These are phyloP conservation scores for Phodopus roborovskii DNA, from an alignment of 2,113 vertebrate genomes.

Conservation along the genomic window DNA sequence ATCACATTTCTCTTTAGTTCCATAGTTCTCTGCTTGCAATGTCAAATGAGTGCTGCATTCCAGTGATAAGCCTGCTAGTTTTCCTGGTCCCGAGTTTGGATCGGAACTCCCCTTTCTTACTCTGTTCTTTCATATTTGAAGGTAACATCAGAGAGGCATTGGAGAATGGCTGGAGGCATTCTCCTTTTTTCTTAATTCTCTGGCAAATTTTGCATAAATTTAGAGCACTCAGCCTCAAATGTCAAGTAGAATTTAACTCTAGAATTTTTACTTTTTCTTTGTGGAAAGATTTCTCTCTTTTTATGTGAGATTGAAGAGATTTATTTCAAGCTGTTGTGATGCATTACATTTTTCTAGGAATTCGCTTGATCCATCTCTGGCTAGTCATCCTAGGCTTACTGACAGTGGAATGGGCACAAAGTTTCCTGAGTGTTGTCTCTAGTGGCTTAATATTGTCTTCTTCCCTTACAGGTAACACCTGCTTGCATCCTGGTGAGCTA, in stretches of 20 bases:
- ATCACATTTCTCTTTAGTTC: not conserved
- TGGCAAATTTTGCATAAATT: not conserved
- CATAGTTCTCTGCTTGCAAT: not conserved
- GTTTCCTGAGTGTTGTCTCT: not conserved
- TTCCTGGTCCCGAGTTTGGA: not conserved
- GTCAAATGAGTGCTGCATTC: not conserved
- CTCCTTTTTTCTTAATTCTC: not conserved
- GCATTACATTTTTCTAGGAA: constrained; percentile 4
- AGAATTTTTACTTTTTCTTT: not conserved
- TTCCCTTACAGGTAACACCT: not conserved
- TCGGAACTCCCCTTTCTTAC: not conserved
- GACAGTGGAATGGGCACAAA: not conserved
- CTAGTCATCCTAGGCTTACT: not conserved
- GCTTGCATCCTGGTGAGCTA: not conserved
- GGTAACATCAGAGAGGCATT: not conserved
- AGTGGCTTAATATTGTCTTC: not conserved
- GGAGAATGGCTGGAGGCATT: not conserved
- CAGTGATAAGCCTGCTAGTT: not conserved
- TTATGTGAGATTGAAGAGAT: not conserved
- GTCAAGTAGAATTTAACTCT: not conserved
- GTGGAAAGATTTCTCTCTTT: not conserved
- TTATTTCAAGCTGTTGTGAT: not conserved
- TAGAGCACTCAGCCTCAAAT: not conserved
- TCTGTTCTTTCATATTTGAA: not conserved
- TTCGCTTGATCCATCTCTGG: not conserved